Percentiles rank a stretch among this genome's conserved stretches.
Evolutionary conservation across 2,888 invertebrate species (phyloP).

Genomic region (Choristoneura rosaceana): DNA sequence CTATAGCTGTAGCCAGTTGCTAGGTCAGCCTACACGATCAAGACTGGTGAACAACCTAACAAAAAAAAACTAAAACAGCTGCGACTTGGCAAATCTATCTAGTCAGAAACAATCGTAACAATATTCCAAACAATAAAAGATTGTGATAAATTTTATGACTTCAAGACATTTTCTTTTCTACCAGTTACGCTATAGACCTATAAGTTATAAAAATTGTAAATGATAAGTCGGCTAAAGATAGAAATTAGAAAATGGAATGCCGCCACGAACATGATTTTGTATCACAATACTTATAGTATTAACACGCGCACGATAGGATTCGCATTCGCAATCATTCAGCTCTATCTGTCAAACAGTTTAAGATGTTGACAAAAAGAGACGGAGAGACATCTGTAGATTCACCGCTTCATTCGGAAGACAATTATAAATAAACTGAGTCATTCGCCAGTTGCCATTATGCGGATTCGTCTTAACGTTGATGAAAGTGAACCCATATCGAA

Average conservation of each 20-base stretch:
- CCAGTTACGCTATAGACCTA: constrained; percentile 3
- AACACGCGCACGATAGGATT: neutral
- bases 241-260: neutral
- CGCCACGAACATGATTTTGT: neutral
- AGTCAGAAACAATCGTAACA: constrained; percentile 14
- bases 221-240: neutral
- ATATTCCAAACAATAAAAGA: constrained; percentile 14
- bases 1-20: constrained; percentile 18
- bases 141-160: constrained; percentile 8
- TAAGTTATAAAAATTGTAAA: neutral
- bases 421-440: no score
- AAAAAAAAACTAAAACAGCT: neutral
- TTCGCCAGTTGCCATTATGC: no score
- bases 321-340: no score
- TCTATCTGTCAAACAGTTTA: no score
- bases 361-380: no score
- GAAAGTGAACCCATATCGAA: no score
- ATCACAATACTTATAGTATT: neutral
- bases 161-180: neutral
- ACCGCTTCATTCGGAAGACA: no score
- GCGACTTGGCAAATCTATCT: neutral
- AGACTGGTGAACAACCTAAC: constrained; percentile 25
- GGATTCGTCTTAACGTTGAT: no score
- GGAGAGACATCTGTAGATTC: no score
- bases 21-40: constrained; percentile 23